Evolutionary conservation across 1,140 invertebrate species (phyloP), one percentile per base, ranked within the genome.

Genomic region (Nasonia longicornis): DNA sequence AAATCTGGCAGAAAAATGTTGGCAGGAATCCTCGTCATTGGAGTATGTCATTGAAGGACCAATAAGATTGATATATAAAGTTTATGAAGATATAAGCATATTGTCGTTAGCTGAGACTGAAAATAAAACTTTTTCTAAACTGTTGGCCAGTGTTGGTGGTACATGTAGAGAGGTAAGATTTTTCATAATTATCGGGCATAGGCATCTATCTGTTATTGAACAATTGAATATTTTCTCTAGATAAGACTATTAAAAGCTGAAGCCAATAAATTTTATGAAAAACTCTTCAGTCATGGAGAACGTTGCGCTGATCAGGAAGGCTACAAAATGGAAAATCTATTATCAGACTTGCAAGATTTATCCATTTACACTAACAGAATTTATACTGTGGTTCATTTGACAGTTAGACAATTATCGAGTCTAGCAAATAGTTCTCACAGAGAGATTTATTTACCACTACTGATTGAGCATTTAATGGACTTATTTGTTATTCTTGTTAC

Each of bases 51-150:
- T 88, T 86, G 93, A 91, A 84, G 91, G 85, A 88, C 93, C 93
- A 87, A 91, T 89, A 81, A 91, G 89, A 87, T 87, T 85, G 67
- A 92, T 87, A 91, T 95, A 91, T 91, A 93, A 77, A 92, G 91
- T 93, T 10, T 90, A 90, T 83, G 95, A 96, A 89, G 91, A 94
- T 84, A 92, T 94, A 12, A 91, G 92, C 38, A 86, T 96, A 64
- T 89, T 95, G 38, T 92, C 95, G 83, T 87, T 97, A 63, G 93
- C 95, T 29, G 93, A 95, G 83, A 96, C 95, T 35, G 96, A 97
- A 89, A 96, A 96, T 88, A 95, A 95, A 87, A 91, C 94, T 26
- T 92, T 97, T 79, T 96, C 96, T 77, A 96, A 96, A 91, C 93
- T 97, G 22, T 90, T 97, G n/a, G 94, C 94, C 45, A 95, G 96